phyloP scores from a whole-genome alignment of 2,113 vertebrate genomes.

The Microcebus lehilahytsara region DNA sequence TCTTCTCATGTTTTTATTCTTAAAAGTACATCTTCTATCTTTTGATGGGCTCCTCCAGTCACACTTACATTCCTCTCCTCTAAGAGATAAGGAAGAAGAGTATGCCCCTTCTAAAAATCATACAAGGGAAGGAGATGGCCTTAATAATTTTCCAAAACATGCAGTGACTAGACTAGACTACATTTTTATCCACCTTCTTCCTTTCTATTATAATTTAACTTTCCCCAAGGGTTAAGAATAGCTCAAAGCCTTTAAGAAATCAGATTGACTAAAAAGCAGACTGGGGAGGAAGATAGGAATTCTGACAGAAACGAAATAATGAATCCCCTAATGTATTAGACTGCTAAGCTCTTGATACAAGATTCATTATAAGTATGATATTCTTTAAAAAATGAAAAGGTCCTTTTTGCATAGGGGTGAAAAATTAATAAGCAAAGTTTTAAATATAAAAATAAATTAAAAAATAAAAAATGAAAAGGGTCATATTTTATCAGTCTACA shows the following conservation, averaged over 20 bases:
- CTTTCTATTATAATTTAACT: conserved; percentile 24
- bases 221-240: conserved; percentile 45
- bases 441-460: no score
- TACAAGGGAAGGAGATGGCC: not conserved
- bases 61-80: not conserved
- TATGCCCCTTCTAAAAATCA: not conserved
- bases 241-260: conserved; percentile 53
- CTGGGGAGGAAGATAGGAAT: conserved; percentile 6
- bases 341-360: conserved; percentile 33
- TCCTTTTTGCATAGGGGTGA: no score
- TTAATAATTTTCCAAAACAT: conserved; percentile 1
- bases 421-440: no score
- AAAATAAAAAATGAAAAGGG: conserved; percentile 10
- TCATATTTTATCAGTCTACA: not conserved
- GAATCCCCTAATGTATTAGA: conserved; percentile 9
- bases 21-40: not conserved
- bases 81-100: not conserved
- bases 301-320: conserved; percentile 53
- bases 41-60: not conserved
- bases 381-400: not conserved
- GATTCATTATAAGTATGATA: conserved; percentile 8
- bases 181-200: not conserved
- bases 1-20: not conserved
- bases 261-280: conserved; percentile 33
- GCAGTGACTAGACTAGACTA: not conserved